These are phyloP conservation scores for Penelope pileata DNA, from an alignment of 2,113 vertebrate genomes.

Conservation along the genomic window DNA sequence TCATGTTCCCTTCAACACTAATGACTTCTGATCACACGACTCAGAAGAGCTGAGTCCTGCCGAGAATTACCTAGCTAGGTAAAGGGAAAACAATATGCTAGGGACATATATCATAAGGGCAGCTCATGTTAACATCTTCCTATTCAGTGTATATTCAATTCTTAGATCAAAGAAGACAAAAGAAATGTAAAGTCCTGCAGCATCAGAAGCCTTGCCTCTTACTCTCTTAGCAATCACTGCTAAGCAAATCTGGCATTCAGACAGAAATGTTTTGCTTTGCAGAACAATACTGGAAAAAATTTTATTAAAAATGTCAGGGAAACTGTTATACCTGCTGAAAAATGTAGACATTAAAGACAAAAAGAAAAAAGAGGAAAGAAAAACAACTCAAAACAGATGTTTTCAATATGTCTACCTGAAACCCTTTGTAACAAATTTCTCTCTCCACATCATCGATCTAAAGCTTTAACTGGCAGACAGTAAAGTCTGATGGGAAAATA, in stretches of 20 bases:
- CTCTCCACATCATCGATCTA: conserved; percentile 72
- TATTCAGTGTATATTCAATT: background rate
- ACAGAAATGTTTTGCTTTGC: conserved; percentile 13
- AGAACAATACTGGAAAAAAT: background rate
- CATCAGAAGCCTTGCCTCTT: background rate
- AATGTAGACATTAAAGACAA: background rate
- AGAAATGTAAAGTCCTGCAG: background rate
- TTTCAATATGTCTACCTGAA: conserved; percentile 58
- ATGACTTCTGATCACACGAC: conserved; percentile 18
- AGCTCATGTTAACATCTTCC: background rate
- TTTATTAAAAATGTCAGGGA: background rate
- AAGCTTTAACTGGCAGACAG: conserved; percentile 77
- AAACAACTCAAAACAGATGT: conserved; percentile 11
- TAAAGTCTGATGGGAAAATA: conserved; percentile 80
- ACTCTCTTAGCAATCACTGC: background rate
- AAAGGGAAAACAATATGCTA: background rate
- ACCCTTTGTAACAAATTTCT: conserved; percentile 46
- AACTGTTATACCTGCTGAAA: background rate
- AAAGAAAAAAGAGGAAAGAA: background rate
- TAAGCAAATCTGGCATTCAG: background rate
- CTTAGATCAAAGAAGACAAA: background rate
- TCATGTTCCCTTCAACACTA: conserved; percentile 32
- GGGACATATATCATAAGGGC: background rate
- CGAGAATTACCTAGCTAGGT: background rate
- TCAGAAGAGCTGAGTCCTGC: background rate